These are phyloP conservation scores for Lutra lutra DNA, from an alignment of 2,797 vertebrate species.

Conservation along the genomic window DNA sequence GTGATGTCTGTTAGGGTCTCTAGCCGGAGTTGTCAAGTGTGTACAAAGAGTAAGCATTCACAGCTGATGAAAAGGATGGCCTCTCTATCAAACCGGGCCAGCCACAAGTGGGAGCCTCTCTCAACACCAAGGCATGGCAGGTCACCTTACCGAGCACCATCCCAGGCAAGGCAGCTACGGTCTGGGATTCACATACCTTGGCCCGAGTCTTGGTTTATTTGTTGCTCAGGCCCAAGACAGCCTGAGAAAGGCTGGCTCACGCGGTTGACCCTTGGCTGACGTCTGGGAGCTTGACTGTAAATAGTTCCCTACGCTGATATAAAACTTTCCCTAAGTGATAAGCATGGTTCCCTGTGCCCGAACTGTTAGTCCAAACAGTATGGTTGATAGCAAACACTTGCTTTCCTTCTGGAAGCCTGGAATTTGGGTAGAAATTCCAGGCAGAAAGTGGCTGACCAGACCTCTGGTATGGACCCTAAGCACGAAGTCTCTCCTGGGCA, in stretches of 20 bases:
- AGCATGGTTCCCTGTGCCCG: background rate
- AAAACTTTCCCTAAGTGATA: background rate
- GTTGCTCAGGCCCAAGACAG: background rate
- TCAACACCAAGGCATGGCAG: fast-evolving
- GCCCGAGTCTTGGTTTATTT: background rate
- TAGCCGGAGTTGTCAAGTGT: background rate
- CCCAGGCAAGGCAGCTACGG: background rate
- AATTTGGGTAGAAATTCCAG: background rate
- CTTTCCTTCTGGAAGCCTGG: background rate
- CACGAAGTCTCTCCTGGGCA: fast-evolving
- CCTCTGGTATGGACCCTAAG: too few relatives aligned
- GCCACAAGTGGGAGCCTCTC: background rate
- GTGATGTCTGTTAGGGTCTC: background rate
- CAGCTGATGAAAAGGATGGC: background rate
- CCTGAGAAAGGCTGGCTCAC: background rate
- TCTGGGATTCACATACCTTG: background rate
- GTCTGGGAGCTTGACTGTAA: background rate
- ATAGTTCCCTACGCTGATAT: background rate
- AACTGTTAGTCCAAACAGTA: background rate
- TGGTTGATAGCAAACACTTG: background rate
- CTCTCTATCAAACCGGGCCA: fast-evolving
- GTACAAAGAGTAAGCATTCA: background rate
- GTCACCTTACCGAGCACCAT: background rate
- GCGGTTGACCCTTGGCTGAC: background rate
- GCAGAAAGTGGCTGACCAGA: background rate